Conservation (phyloP, 2,797 vertebrate species). For the Brotula barbata region DNA sequence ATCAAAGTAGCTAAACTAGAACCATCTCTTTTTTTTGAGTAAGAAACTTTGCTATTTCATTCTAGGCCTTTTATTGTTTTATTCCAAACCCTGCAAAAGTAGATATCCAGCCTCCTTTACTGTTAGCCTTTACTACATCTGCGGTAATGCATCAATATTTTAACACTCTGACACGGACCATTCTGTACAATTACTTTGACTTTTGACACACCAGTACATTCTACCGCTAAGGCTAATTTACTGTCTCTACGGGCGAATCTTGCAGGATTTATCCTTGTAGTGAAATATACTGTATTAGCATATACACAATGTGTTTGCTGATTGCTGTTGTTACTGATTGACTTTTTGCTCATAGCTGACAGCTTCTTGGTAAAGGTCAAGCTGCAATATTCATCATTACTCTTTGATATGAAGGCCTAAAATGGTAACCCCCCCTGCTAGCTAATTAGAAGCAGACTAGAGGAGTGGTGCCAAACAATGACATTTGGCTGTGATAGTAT, state of each 20-base stretch:
- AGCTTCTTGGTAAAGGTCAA: constrained; percentile 1
- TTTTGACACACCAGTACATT: not conserved
- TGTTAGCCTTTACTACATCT: too few species aligned
- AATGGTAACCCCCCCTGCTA: constrained; percentile 1
- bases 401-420: constrained; percentile 26
- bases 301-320: not conserved
- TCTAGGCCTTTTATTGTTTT: too few species aligned
- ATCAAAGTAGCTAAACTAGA: too few species aligned
- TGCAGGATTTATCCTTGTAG: not conserved
- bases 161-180: too few species aligned
- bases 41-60: too few species aligned
- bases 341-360: not conserved
- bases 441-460: constrained; percentile 32
- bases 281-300: not conserved
- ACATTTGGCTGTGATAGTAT: constrained; percentile 32
- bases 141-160: too few species aligned
- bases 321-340: constrained; percentile 7
- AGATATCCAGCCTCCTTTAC: too few species aligned
- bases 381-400: constrained; percentile 18
- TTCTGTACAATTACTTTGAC: too few species aligned
- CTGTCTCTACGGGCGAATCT: not conserved
- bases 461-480: constrained; percentile 6
- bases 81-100: too few species aligned
- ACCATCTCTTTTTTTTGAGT: too few species aligned
- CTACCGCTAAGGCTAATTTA: not conserved